A percentile compares a stretch with the other conserved stretches of the same genome.
These are phyloP conservation scores for Meghimatium bilineatum DNA, from an alignment of 2,888 invertebrate species.

Conservation along the genomic window DNA sequence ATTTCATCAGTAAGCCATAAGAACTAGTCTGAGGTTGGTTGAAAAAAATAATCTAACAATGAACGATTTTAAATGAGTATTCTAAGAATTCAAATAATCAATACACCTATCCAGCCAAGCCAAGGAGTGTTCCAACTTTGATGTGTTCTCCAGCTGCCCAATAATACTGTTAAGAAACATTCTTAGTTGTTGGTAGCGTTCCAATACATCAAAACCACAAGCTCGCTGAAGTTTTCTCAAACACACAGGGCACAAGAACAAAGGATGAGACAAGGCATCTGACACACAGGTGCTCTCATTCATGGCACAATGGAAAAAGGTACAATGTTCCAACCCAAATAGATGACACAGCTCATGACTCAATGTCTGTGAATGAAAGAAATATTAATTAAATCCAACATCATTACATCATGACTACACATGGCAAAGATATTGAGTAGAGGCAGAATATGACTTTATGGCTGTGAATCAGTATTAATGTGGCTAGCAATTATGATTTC, in stretches of 20 bases:
- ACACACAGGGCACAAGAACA: slow-evolving; percentile 75
- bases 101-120: slow-evolving; percentile 37
- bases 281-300: slow-evolving; percentile 72
- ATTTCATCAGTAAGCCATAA: no score
- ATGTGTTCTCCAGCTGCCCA: slow-evolving; percentile 42
- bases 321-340: slow-evolving; percentile 72
- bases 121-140: slow-evolving; percentile 21
- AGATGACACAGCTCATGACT: slow-evolving; percentile 74
- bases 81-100: slow-evolving; percentile 37
- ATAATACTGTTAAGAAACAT: slow-evolving; percentile 58
- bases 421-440: no score
- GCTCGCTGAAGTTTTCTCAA: slow-evolving; percentile 71
- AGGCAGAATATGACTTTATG: no score
- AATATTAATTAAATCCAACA: background rate
- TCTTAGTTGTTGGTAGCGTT: slow-evolving; percentile 62
- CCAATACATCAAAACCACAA: slow-evolving; percentile 66
- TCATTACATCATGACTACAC: no score
- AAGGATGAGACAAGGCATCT: slow-evolving; percentile 71
- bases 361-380: slow-evolving; percentile 61
- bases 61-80: background rate
- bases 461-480: no score
- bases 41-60: background rate
- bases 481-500: no score
- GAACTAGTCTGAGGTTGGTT: background rate
- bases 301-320: slow-evolving; percentile 73